Percentiles rank a stretch among this genome's conserved stretches.
Conservation (phyloP, 92 coral and sea anemone genomes). For the Isaurus tuberculatus region DNA sequence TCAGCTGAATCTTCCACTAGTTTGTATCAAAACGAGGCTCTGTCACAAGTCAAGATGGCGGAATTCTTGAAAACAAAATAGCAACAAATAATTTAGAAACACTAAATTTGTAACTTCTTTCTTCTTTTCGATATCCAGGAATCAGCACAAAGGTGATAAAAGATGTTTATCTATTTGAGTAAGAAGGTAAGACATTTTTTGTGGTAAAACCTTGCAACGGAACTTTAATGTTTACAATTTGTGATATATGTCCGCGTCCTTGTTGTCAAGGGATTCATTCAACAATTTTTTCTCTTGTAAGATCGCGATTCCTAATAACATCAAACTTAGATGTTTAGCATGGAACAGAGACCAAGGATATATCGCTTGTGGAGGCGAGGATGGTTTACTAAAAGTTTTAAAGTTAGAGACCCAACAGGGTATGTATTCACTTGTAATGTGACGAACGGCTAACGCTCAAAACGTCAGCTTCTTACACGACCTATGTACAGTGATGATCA, state of each 20-base stretch:
- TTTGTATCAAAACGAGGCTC: slow-evolving; percentile 32
- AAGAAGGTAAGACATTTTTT: slow-evolving; percentile 79
- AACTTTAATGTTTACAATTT: slow-evolving; percentile 31
- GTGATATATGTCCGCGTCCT: slow-evolving; percentile 21
- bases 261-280: slow-evolving; percentile 35
- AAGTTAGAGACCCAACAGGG: slow-evolving; percentile 96
- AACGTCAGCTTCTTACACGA: too few species aligned
- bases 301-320: slow-evolving; percentile 99
- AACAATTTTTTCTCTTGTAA: slow-evolving; percentile 36
- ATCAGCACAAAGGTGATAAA: neutral
- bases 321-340: slow-evolving; percentile 85
- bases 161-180: slow-evolving; percentile 95
- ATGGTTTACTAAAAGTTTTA: slow-evolving; percentile 89
- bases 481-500: too few species aligned
- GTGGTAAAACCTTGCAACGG: neutral
- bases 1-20: too few species aligned
- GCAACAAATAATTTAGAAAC: neutral
- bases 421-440: too few species aligned
- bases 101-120: neutral
- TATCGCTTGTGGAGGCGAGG: slow-evolving; percentile 98
- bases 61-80: slow-evolving; percentile 28
- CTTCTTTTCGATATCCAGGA: neutral
- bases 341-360: slow-evolving; percentile 98
- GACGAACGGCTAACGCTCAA: too few species aligned
- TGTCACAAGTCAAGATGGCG: slow-evolving; percentile 32